These are phyloP conservation scores for Myotis yumanensis DNA, from an alignment of 2,113 vertebrate species.

Conservation along the genomic window DNA sequence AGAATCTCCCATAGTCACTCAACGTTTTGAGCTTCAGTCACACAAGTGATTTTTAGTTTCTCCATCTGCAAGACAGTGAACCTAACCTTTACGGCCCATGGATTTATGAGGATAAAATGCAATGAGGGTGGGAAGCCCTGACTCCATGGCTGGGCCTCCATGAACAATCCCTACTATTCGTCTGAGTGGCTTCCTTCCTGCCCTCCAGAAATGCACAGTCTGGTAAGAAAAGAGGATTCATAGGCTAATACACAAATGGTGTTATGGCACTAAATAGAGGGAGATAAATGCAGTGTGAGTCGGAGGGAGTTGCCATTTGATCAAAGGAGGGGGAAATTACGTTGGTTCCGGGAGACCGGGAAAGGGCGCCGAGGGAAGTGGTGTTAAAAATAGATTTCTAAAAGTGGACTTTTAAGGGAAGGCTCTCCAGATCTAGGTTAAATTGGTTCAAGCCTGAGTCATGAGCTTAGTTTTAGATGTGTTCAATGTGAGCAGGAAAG, in stretches of 20 bases:
- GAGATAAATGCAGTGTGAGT: background rate
- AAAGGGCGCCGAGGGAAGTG: background rate
- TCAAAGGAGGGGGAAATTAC: constrained; percentile 3
- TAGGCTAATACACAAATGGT: background rate
- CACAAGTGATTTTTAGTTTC: background rate
- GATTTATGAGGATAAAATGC: background rate
- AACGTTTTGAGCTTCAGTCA: background rate
- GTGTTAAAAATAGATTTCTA: background rate
- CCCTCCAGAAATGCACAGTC: background rate
- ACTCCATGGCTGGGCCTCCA: background rate
- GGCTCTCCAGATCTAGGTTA: background rate
- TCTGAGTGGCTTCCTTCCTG: background rate
- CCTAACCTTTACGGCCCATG: rapidly evolving
- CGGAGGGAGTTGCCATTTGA: background rate
- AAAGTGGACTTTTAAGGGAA: background rate
- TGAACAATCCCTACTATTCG: background rate
- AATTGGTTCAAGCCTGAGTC: background rate
- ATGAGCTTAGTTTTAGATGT: background rate
- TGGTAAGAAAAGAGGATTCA: background rate
- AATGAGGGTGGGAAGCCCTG: background rate
- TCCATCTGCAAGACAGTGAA: background rate
- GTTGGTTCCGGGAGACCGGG: background rate
- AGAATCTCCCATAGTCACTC: background rate
- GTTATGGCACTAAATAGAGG: background rate
- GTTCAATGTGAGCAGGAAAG: background rate